phyloP scores from a whole-genome alignment of 2,888 invertebrate genomes.

The Schizotus pectinicornis region DNA sequence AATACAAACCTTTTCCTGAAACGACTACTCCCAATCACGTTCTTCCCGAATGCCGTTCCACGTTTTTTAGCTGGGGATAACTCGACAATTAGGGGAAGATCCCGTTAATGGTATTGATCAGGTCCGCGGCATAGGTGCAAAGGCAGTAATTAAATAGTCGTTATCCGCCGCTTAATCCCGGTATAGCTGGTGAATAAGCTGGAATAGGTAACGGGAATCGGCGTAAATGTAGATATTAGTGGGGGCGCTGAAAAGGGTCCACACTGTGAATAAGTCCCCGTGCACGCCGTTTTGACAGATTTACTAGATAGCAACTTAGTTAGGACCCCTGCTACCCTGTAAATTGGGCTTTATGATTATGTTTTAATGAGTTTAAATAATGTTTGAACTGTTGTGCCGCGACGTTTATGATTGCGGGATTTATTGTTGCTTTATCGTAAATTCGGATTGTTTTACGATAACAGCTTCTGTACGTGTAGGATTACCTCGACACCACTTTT shows the following conservation, averaged over 20 bases:
- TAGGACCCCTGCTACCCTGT: slow-evolving; percentile 28
- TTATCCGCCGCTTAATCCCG: slow-evolving; percentile 18
- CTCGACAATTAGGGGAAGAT: too few species aligned
- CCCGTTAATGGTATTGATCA: too few species aligned
- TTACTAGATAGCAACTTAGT: slow-evolving; percentile 30
- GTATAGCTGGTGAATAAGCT: slow-evolving; percentile 26
- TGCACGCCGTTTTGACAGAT: slow-evolving; percentile 30
- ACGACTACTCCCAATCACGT: background rate
- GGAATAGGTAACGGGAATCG: slow-evolving; percentile 22
- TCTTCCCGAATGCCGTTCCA: too few species aligned
- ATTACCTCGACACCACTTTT: too few species aligned
- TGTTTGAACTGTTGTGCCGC: slow-evolving; percentile 28
- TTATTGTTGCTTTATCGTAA: slow-evolving; percentile 21
- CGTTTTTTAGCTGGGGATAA: too few species aligned
- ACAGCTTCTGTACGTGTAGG: slow-evolving; percentile 10
- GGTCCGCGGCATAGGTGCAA: too few species aligned
- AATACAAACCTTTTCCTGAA: slow-evolving; percentile 19
- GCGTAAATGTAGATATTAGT: slow-evolving; percentile 24
- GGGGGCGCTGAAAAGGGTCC: slow-evolving; percentile 26
- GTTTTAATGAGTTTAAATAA: slow-evolving; percentile 34
- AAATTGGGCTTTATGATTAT: slow-evolving; percentile 33
- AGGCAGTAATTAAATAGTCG: slow-evolving; percentile 22
- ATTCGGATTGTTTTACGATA: slow-evolving; percentile 20
- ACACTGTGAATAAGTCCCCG: slow-evolving; percentile 19
- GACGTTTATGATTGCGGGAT: slow-evolving; percentile 27